Percentiles rank a stretch among this genome's conserved stretches.
phyloP scores from a whole-genome alignment of 2,888 invertebrate genomes.

The Drosophila phalerata region DNA sequence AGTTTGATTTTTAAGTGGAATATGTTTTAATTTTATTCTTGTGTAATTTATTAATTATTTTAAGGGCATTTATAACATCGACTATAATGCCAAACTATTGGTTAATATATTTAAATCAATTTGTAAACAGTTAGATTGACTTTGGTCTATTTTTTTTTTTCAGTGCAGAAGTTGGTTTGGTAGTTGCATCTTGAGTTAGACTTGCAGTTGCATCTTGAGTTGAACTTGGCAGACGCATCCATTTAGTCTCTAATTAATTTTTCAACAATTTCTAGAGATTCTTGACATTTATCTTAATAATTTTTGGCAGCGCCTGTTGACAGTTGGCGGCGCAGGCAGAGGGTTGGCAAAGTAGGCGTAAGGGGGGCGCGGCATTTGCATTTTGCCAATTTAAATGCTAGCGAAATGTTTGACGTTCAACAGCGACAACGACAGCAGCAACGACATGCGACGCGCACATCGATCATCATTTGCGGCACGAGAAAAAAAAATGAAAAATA shows the following conservation, averaged over 20 bases:
- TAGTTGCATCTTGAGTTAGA: not conserved
- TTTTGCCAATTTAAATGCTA: slow-evolving; percentile 73
- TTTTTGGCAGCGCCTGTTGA: slow-evolving; percentile 70
- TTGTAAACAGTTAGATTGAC: not conserved
- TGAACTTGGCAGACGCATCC: slow-evolving; percentile 47
- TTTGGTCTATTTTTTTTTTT: not conserved
- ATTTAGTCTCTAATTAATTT: slow-evolving; percentile 73
- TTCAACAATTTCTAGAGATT: slow-evolving; percentile 40
- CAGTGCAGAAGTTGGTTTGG: not conserved
- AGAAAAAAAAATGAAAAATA: slow-evolving; percentile 27
- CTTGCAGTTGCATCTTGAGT: not conserved
- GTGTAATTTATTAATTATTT: too few species aligned
- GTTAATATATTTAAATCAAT: too few species aligned
- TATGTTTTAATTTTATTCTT: too few species aligned
- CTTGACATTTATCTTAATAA: slow-evolving; percentile 74
- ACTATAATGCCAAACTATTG: too few species aligned
- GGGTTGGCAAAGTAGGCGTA: not conserved
- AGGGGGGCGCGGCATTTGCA: slow-evolving; percentile 54
- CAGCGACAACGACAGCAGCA: slow-evolving; percentile 29
- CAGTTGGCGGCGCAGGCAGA: slow-evolving; percentile 5
- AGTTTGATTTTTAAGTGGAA: too few species aligned
- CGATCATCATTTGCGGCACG: slow-evolving; percentile 80
- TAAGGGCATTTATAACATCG: too few species aligned
- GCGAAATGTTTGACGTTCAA: slow-evolving; percentile 44
- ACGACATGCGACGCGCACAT: slow-evolving; percentile 79